These are phyloP conservation scores for Phoxinus dragarum DNA, from an alignment of 2,797 vertebrate species.

Conservation along the genomic window DNA sequence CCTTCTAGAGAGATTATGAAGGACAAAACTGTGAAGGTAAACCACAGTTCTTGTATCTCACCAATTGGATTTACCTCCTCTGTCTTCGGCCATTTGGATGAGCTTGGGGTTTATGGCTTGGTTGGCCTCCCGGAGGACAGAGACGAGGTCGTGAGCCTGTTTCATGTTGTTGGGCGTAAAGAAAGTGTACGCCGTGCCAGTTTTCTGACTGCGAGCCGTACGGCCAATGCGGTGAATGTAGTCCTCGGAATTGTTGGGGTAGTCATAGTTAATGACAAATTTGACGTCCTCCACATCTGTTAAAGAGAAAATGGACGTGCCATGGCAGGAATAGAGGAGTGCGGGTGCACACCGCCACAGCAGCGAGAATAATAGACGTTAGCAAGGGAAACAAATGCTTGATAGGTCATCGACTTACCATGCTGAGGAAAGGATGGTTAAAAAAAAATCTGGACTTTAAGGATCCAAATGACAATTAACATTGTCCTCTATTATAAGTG, in stretches of 20 bases:
- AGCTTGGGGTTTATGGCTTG: slow-evolving; percentile 99
- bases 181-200: slow-evolving; percentile 99
- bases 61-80: slow-evolving; percentile 96
- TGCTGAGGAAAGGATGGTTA: slow-evolving; percentile 39
- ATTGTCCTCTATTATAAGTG: slow-evolving; percentile 31
- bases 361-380: slow-evolving; percentile 49
- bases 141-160: slow-evolving; percentile 96
- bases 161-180: slow-evolving; percentile 99
- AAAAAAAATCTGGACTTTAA: slow-evolving; percentile 25
- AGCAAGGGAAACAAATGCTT: slow-evolving; percentile 43
- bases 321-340: slow-evolving; percentile 47
- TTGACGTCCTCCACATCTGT: slow-evolving; percentile 99
- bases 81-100: slow-evolving; percentile 97
- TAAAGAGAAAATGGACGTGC: slow-evolving; percentile 73
- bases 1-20: slow-evolving; percentile 41
- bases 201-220: slow-evolving; percentile 99
- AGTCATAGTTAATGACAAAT: slow-evolving; percentile 99
- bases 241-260: slow-evolving; percentile 99
- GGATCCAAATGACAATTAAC: slow-evolving; percentile 36
- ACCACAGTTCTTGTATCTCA: slow-evolving; percentile 87
- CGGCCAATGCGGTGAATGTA: slow-evolving; percentile 99
- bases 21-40: slow-evolving; percentile 69
- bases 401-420: slow-evolving; percentile 41
- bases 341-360: slow-evolving; percentile 51
- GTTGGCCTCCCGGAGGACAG: slow-evolving; percentile 98